phyloP scores from a whole-genome alignment of 1,140 invertebrate species.

The Ridgeia piscesae region DNA sequence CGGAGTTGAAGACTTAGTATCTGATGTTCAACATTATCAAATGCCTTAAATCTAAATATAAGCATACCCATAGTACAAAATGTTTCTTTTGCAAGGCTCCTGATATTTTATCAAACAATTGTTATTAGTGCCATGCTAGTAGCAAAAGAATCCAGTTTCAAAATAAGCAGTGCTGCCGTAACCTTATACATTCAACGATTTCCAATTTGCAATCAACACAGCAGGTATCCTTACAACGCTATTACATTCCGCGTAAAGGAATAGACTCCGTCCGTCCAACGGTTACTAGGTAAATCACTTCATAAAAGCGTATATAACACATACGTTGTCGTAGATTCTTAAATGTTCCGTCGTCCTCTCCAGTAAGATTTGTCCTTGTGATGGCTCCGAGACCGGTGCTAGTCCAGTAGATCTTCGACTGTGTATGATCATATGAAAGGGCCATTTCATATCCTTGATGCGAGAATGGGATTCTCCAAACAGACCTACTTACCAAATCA shows the following conservation, averaged over 20 bases:
- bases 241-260: background rate
- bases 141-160: no score
- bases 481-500: background rate
- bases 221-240: background rate
- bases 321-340: background rate
- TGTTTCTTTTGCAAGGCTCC: no score
- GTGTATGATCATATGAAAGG: background rate
- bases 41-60: no score
- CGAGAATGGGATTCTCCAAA: background rate
- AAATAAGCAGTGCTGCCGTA: no score
- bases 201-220: no score
- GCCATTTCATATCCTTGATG: background rate
- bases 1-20: no score
- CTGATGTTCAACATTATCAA: no score
- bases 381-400: background rate
- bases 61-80: no score
- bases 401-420: background rate
- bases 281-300: background rate
- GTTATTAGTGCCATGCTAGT: no score
- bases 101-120: no score
- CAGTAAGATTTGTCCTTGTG: background rate
- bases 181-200: no score
- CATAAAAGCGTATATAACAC: background rate
- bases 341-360: background rate
- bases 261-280: background rate